Evolutionary conservation across 2,113 vertebrate species (phyloP).

Genomic region (Benitochromis conjunctus): DNA sequence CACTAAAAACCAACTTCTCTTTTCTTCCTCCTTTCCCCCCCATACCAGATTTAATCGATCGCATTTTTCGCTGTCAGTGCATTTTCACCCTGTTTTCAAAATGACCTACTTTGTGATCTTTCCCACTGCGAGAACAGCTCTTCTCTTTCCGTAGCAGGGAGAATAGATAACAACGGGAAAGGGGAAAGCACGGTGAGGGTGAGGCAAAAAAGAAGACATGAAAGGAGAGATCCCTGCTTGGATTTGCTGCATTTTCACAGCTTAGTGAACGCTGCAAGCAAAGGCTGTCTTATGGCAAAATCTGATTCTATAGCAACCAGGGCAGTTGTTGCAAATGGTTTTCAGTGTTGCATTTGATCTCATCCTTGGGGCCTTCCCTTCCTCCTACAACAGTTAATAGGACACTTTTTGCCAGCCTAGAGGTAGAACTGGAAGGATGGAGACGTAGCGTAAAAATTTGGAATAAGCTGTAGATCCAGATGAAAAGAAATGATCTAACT

Average conservation of each 20-base stretch:
- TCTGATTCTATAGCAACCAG: not conserved
- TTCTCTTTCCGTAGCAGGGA: not conserved
- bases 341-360: not conserved
- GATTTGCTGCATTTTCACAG: constrained; percentile 9
- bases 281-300: not conserved
- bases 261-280: constrained; percentile 8
- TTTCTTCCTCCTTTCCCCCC: not conserved
- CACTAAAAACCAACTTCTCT: not conserved
- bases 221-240: not conserved
- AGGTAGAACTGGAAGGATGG: not conserved
- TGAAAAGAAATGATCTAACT: not conserved
- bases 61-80: not conserved
- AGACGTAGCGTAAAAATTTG: not conserved
- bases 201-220: not conserved
- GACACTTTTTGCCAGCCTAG: not conserved
- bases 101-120: constrained; percentile 60
- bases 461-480: not conserved
- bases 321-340: not conserved
- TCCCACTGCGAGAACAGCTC: not conserved
- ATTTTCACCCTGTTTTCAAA: not conserved
- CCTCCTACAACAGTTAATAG: not conserved
- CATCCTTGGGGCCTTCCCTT: not conserved
- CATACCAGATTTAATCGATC: not conserved
- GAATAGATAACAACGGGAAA: not conserved
- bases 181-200: not conserved